Base-by-base conservation (phyloP, 2,888 invertebrate species). In the Drosophila parthenogenetica region DNA sequence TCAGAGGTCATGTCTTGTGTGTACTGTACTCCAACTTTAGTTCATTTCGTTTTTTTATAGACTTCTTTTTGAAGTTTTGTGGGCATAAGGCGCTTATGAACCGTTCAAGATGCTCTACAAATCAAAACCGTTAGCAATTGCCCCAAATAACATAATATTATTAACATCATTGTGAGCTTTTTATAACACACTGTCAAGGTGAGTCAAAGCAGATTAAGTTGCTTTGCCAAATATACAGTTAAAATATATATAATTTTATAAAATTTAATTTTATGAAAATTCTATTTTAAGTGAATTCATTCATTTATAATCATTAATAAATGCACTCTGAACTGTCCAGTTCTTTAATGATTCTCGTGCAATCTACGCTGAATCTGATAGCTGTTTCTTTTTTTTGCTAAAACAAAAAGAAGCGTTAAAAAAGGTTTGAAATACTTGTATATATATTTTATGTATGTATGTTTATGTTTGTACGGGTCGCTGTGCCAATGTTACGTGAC, bases 401-500 rank as follows among this genome's bases (percentile, higher is more conserved):
- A 37, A 35, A 45, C 55, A 17, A 39, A 42, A 57, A 46, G 48
- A 69, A 61, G 40, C 43, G 45, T 60, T 40, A 45, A 45, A 37
- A 50, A 17, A 46, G 13, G 32, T 17, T 32, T 13, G 17, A 14
- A 54, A 40, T 22, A 29, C 8, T 29, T 29, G 1, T 29, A 29
- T 51, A 48, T 29, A 32, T 25, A 2, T 19, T 3, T 66, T 5
- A 10, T 19, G 7, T 16, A 8, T 35, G 2, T 57, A 10, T 32
- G 5, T 25, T 10, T 49, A 8, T 22, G 7, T n/a, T 8, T 59
- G 69, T 50, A 25, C 73, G 51, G 78, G 79, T 78, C 75, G 81
- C 58, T 43, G 71, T 73, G 79, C 79, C 79, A 76, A 89, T 73
- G 87, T 87, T 82, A 89, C 87, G 90, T 87, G 87, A 89, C 87